Base-by-base conservation (phyloP, 92 coral and sea anemone genomes). In the Chrysogorgia sp. region DNA sequence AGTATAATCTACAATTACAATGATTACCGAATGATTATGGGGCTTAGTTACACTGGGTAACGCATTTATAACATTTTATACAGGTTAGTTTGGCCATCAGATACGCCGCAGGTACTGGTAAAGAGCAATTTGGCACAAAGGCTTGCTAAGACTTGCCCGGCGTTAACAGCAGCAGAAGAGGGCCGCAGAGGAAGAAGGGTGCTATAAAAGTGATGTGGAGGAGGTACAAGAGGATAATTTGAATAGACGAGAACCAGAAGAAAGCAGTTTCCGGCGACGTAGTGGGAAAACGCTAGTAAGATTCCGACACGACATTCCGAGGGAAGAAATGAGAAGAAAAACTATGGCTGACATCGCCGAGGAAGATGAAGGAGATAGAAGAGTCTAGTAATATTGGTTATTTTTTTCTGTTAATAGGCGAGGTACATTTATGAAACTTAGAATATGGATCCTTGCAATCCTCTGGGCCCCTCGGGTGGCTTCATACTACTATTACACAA, bases 71-170 rank as follows among this genome's bases (percentile, higher is more conserved):
- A n/a, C n/a, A n/a, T n/a, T n/a, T n/a, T n/a, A n/a, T n/a, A n/a
- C 69, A 96, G 99, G 99, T 96, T 5, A 96, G 99, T 60, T 86
- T 96, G 45, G 99, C 99, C 3, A 96, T 96, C 67, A 89, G 88
- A 52, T 96, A 96, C 65, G 99, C 99, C 20, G 90, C 97, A 23
- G 86, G 91, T 60, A 89, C 79, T 76, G 76, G 99, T 9, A 82
- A 86, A 65, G 92, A 92, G 92, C 87, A 92, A 72, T 86, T n/a
- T 96, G 25, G 99, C 99, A 19, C 88, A 92, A 34, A 89, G 96
- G 21, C 92, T 96, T 1, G 88, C 83, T 37, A 88, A 89, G 56
- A n/a, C 74, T 96, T 19, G 99, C 99, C 2, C 88, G 86, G 61
- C 57, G 70, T 15, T n/a, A n/a, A 96, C 92, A 61, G 99, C 99